phyloP scores from a whole-genome alignment of 1,140 invertebrate genomes.

The Hycleus cichorii region DNA sequence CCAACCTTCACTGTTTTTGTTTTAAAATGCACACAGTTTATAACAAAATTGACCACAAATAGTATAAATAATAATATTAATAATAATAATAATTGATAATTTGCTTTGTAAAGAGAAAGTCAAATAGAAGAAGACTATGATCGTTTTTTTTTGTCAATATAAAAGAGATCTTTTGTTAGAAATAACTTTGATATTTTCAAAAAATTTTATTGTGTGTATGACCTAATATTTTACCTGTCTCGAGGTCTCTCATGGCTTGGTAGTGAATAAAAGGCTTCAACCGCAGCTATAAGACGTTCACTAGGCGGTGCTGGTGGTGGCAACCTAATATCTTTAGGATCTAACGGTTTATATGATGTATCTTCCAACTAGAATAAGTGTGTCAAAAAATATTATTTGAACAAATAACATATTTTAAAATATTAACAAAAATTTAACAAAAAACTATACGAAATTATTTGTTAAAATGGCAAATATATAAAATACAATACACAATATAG shows the following conservation, averaged over 20 bases:
- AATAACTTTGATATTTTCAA: background rate
- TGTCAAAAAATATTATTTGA: constrained; percentile 22
- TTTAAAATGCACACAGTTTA: constrained; percentile 10
- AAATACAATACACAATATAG: background rate
- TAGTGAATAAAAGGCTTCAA: constrained; percentile 91
- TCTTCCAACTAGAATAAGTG: constrained; percentile 68
- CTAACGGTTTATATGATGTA: constrained; percentile 79
- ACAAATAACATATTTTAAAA: background rate
- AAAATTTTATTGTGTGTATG: background rate
- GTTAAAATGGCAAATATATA: no score
- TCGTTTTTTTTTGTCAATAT: no score
- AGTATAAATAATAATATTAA: background rate
- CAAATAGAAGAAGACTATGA: no score
- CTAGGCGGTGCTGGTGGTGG: constrained; percentile 90
- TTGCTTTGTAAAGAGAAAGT: background rate
- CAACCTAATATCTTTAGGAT: constrained; percentile 82
- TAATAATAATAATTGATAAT: no score
- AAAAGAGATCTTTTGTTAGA: no score
- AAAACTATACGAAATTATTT: no score
- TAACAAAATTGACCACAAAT: background rate
- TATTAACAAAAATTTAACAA: no score
- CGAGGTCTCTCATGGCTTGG: constrained; percentile 89
- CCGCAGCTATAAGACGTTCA: constrained; percentile 81
- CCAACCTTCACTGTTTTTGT: constrained; percentile 80
- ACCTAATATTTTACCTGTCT: constrained; percentile 65